Percentiles rank a stretch among this genome's conserved stretches.
Evolutionary conservation across 2,113 vertebrate genomes (phyloP).

Genomic region (Clupea harengus): DNA sequence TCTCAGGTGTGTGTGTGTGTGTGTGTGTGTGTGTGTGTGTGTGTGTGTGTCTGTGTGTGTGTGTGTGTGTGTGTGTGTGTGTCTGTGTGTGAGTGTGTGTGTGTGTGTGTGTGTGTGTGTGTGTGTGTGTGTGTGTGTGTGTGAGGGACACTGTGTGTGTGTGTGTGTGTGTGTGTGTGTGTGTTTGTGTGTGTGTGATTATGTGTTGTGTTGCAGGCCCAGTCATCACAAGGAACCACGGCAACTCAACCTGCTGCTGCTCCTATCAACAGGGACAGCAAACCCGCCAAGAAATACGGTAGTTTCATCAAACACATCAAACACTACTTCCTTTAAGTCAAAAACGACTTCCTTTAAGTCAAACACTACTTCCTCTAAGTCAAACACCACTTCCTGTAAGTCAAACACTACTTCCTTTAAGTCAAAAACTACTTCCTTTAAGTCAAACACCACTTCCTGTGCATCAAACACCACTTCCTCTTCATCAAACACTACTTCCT

Average conservation of each 20-base stretch:
- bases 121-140: background rate
- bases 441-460: no score
- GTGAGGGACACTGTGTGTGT: no score
- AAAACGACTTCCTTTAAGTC: background rate
- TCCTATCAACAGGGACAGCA: conserved; percentile 31
- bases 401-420: no score
- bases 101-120: conserved; percentile 13
- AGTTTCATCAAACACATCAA: background rate
- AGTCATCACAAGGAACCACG: conserved; percentile 3
- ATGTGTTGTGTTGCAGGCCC: conserved; percentile 8
- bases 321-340: background rate
- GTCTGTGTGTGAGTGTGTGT: conserved; percentile 3
- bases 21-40: background rate
- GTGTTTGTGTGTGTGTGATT: no score
- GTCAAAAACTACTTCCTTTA: no score
- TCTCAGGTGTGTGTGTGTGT: conserved; percentile 37
- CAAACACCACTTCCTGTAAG: no score
- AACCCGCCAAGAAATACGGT: conserved; percentile 40
- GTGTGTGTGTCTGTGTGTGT: conserved; percentile 7
- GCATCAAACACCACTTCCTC: no score
- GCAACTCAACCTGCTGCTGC: conserved; percentile 25
- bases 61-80: conserved; percentile 18
- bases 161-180: background rate
- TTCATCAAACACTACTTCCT: no score
- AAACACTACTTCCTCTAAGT: no score